Conservation (phyloP, 2,888 invertebrate species). For the Cheilosia vulpina region DNA sequence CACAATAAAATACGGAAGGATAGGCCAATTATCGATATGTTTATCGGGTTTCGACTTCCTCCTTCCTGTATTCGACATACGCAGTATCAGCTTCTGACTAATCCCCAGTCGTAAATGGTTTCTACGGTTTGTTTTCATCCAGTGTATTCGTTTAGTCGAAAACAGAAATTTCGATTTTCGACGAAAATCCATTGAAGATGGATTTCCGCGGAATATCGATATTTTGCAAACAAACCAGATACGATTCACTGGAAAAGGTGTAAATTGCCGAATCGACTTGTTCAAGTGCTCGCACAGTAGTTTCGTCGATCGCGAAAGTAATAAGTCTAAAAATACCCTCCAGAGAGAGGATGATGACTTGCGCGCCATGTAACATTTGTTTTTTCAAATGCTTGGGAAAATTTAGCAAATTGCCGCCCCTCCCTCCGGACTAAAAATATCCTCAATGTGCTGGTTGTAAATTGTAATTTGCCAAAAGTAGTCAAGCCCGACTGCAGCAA, state of each 20-base stretch:
- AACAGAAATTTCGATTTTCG: neutral
- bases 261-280: neutral
- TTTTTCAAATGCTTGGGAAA: conserved; percentile 20
- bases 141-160: conserved; percentile 3
- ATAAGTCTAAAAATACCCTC: conserved; percentile 43
- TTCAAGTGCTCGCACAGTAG: conserved; percentile 4
- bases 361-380: conserved; percentile 20
- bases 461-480: conserved; percentile 20
- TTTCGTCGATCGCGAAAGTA: neutral
- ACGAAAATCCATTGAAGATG: neutral
- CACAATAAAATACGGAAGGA: conserved; percentile 49
- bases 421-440: conserved; percentile 27
- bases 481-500: conserved; percentile 1
- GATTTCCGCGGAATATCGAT: conserved; percentile 5
- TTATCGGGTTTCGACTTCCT: conserved; percentile 47
- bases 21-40: conserved; percentile 30
- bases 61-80: neutral
- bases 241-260: conserved; percentile 37
- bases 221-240: conserved; percentile 13
- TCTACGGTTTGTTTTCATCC: neutral
- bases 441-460: neutral
- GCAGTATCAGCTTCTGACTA: conserved; percentile 13
- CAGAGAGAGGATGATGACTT: conserved; percentile 33
- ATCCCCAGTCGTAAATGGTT: neutral
- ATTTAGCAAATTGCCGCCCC: neutral